Conservation (phyloP, 2,888 invertebrate species). For the Ectobius pallidus region DNA sequence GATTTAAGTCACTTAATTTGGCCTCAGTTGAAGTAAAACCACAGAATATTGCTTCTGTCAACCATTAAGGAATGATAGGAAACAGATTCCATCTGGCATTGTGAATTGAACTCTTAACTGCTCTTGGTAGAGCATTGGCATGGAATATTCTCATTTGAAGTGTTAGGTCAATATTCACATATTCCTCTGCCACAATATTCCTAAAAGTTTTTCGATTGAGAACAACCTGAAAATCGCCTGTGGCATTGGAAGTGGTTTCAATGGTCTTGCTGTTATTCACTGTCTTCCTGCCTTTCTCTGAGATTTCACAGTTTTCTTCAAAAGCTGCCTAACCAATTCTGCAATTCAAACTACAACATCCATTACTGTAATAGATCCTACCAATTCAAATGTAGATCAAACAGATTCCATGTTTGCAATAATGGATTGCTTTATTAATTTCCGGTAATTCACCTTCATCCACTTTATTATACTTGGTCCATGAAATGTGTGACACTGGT, state of each 20-base stretch:
- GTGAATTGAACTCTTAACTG: too few relatives aligned
- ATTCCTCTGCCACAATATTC: background rate
- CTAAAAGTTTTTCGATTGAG: background rate
- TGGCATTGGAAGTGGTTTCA: background rate
- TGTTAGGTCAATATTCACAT: background rate
- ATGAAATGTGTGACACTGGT: background rate
- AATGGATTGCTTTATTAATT: background rate
- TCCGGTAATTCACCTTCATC: background rate
- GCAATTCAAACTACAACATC: background rate
- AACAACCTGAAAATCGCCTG: background rate
- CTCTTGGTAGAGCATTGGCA: too few relatives aligned
- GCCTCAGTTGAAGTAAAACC: background rate
- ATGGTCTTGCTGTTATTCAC: background rate
- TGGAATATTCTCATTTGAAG: too few relatives aligned
- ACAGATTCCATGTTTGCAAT: background rate
- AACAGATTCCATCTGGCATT: too few relatives aligned
- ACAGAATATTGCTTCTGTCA: too few relatives aligned
- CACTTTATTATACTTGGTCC: background rate
- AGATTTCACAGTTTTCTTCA: background rate
- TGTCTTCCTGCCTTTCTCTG: background rate
- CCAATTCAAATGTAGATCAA: background rate
- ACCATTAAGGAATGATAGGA: too few relatives aligned
- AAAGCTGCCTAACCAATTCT: slow-evolving; percentile 10
- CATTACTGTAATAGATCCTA: background rate
- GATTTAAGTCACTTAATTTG: background rate